These are phyloP conservation scores for Drosophila pseudoobscura DNA, from an alignment of 1,140 invertebrate genomes.

Conservation along the genomic window DNA sequence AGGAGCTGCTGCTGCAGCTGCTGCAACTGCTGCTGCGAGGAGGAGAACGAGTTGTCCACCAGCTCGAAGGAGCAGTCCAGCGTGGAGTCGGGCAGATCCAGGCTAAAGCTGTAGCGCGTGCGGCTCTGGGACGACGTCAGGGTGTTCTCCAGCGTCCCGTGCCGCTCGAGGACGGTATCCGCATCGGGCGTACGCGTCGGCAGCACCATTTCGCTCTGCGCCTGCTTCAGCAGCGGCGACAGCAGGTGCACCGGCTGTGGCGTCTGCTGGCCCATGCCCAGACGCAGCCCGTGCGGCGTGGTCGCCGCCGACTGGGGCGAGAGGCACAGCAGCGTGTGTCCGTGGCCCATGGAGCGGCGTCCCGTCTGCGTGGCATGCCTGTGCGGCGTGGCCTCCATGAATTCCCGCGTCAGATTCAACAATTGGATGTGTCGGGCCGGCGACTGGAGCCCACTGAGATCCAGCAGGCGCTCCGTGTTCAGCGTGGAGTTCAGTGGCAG, in stretches of 20 bases:
- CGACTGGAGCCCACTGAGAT: constrained; percentile 51
- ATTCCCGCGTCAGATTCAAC: constrained; percentile 63
- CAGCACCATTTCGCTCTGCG: constrained; percentile 71
- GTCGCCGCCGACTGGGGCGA: constrained; percentile 60
- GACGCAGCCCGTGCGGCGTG: constrained; percentile 43
- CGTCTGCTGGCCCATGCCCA: constrained; percentile 47
- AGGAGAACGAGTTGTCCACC: constrained; percentile 73
- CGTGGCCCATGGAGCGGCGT: constrained; percentile 52
- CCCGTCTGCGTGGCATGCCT: constrained; percentile 9
- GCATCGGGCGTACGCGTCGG: constrained; percentile 73
- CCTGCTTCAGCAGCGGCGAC: constrained; percentile 66
- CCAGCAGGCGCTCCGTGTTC: constrained; percentile 70
- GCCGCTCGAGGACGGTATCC: constrained; percentile 8
- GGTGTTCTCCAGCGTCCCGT: constrained; percentile 30
- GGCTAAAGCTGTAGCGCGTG: constrained; percentile 76
- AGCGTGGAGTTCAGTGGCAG: constrained; percentile 74
- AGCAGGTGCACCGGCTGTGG: constrained; percentile 65
- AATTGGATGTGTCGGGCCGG: constrained; percentile 65
- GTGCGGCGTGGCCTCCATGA: constrained; percentile 43
- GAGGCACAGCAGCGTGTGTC: constrained; percentile 57
- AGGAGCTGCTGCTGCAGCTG: constrained; percentile 82
- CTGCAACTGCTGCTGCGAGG: constrained; percentile 53
- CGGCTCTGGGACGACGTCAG: constrained; percentile 27
- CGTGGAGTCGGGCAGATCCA: constrained; percentile 72
- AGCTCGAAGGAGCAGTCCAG: constrained; percentile 79